Percentiles rank a stretch among this genome's conserved stretches.
Conservation (phyloP, 1,140 invertebrate genomes). For the Lepidurus couesii region DNA sequence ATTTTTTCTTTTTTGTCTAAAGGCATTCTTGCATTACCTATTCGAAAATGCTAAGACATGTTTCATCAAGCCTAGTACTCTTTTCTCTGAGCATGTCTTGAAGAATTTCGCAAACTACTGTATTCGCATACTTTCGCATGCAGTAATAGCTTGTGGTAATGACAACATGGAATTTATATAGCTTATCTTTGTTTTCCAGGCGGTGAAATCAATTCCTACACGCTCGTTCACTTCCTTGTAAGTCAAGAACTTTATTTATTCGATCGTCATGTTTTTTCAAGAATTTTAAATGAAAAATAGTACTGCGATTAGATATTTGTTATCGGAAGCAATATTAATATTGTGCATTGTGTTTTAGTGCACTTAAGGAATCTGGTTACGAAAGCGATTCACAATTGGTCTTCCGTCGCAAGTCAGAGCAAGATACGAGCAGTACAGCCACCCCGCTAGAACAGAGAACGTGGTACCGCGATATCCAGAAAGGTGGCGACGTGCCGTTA, state of each 20-base stretch:
- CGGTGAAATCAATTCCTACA: constrained; percentile 3
- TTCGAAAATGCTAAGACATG: background rate
- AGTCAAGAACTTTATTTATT: background rate
- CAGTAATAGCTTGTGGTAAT: background rate
- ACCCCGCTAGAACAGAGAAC: constrained; percentile 71
- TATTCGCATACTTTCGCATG: background rate
- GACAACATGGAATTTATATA: background rate
- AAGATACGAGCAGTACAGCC: constrained; percentile 55
- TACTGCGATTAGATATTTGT: background rate
- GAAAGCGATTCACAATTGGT: constrained; percentile 83
- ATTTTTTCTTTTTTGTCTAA: background rate
- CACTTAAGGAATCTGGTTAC: constrained; percentile 80
- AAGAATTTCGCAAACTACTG: background rate
- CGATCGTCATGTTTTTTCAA: no score
- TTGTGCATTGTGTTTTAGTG: constrained; percentile 49
- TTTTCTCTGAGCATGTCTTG: no score
- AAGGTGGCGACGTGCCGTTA: constrained; percentile 83
- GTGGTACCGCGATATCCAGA: constrained; percentile 77
- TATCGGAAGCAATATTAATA: background rate
- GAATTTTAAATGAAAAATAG: no score
- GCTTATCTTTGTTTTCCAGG: background rate
- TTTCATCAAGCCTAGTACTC: no score
- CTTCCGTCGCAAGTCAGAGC: constrained; percentile 61
- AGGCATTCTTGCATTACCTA: background rate
- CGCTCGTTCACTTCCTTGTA: constrained; percentile 18